Conservation (phyloP, 2,888 invertebrate species). For the Ormyrus thymus region DNA sequence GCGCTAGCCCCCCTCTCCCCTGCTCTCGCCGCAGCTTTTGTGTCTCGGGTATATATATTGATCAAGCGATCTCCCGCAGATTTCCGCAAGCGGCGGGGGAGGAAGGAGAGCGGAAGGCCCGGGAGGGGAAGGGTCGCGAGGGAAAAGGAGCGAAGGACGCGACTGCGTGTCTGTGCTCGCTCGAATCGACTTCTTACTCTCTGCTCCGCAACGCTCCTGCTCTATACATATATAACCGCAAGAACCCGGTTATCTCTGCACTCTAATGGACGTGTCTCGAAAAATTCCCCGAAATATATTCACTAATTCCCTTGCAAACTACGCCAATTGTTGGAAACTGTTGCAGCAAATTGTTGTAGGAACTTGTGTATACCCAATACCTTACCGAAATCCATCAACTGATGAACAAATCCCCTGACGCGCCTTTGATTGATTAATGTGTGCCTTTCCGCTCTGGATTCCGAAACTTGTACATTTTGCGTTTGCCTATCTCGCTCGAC, state of each 20-base stretch:
- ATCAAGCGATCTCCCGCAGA: conserved; percentile 48
- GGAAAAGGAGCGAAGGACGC: conserved; percentile 40
- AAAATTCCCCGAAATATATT: no score
- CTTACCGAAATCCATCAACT: conserved; percentile 33
- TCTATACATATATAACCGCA: neutral
- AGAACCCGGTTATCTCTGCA: neutral
- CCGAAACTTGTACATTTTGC: neutral
- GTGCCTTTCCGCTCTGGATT: neutral
- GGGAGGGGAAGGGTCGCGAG: neutral
- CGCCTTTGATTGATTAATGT: conserved; percentile 27
- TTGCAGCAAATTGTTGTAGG: no score
- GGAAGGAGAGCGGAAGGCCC: conserved; percentile 1
- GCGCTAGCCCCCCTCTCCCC: neutral
- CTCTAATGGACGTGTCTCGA: no score
- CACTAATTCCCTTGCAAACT: no score
- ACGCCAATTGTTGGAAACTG: no score
- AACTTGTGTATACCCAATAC: neutral
- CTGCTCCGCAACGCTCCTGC: neutral
- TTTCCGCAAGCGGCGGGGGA: conserved; percentile 2
- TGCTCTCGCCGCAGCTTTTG: conserved; percentile 9
- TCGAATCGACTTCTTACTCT: conserved; percentile 29
- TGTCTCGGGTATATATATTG: conserved; percentile 23
- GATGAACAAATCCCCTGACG: conserved; percentile 18
- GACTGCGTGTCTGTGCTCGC: conserved; percentile 27
- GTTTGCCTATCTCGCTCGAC: neutral